Conservation (phyloP, 2,797 vertebrate genomes). For the Bradypus variegatus region DNA sequence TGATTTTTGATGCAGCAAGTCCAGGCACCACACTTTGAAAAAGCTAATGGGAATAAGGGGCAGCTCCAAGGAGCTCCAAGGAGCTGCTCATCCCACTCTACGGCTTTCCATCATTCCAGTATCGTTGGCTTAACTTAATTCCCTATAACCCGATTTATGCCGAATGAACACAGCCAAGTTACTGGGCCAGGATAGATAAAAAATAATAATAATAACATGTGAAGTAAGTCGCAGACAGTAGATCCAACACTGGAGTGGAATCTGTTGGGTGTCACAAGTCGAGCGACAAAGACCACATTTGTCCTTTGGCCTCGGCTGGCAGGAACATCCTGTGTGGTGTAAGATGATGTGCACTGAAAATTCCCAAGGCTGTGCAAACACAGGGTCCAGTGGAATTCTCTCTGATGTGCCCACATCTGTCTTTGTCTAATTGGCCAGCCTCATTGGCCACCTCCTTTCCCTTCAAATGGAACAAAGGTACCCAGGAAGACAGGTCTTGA, state of each 20-base stretch:
- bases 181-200: background rate
- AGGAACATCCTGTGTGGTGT: background rate
- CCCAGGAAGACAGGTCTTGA: constrained; percentile 31
- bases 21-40: background rate
- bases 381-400: background rate
- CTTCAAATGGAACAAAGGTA: constrained; percentile 37
- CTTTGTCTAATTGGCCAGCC: constrained; percentile 18
- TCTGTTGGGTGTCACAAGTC: background rate
- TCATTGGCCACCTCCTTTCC: background rate
- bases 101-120: background rate
- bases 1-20: background rate
- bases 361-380: background rate
- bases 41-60: background rate
- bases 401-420: background rate
- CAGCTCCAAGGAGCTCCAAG: too few relatives aligned
- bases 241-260: background rate
- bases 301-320: background rate
- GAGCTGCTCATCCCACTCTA: background rate
- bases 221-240: background rate
- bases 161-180: background rate
- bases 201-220: background rate
- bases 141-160: background rate
- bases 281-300: background rate
- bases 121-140: background rate
- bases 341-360: background rate